These are phyloP conservation scores for Manis javanica DNA, from an alignment of 2,797 vertebrate genomes.

Conservation along the genomic window DNA sequence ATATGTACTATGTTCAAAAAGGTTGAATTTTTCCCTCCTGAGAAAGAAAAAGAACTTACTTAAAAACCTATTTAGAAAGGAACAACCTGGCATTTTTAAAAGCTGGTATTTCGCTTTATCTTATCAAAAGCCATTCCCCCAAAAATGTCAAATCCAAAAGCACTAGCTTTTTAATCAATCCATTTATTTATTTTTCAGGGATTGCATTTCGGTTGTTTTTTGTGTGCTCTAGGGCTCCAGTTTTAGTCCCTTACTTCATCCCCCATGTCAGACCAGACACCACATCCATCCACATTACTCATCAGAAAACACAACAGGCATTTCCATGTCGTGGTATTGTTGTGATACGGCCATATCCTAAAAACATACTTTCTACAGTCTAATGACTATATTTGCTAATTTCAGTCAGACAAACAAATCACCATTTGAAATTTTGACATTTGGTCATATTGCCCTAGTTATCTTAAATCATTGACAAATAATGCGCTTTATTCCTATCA, in stretches of 20 bases:
- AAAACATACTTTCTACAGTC: background rate
- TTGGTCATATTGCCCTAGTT: background rate
- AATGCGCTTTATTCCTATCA: background rate
- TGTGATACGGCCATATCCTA: background rate
- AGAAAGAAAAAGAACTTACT: conserved; percentile 36
- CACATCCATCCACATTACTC: background rate
- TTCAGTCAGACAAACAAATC: background rate
- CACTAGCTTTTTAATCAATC: conserved; percentile 61
- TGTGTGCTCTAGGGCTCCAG: background rate
- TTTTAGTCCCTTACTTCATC: background rate
- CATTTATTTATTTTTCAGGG: conserved; percentile 55
- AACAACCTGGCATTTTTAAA: conserved; percentile 64
- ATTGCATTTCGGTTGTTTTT: conserved; percentile 15
- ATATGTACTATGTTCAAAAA: conserved; percentile 68
- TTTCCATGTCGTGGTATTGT: background rate
- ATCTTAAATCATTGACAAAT: background rate
- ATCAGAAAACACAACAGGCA: background rate
- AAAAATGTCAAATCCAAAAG: conserved; percentile 70
- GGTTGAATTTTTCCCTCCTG: conserved; percentile 46
- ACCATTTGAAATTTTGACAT: background rate
- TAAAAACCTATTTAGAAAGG: conserved; percentile 66
- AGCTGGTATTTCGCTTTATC: conserved; percentile 65
- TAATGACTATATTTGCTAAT: conserved; percentile 5
- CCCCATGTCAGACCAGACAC: background rate
- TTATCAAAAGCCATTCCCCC: conserved; percentile 59